A percentile compares a stretch with the other conserved stretches of the same genome.
These are phyloP conservation scores for Rhabdomys pumilio DNA, from an alignment of 2,797 vertebrate species.

Conservation along the genomic window DNA sequence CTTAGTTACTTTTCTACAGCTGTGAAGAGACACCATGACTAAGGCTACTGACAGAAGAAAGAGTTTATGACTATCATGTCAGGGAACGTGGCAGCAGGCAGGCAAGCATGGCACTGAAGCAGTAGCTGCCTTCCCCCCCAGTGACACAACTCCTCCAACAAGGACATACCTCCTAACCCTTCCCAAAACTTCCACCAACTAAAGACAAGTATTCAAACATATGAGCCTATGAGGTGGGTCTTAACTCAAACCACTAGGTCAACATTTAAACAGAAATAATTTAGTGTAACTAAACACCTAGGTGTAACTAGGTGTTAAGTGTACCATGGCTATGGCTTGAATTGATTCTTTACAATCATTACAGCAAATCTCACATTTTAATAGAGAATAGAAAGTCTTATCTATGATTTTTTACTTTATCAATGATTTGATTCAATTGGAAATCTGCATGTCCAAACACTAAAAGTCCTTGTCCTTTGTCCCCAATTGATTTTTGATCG, in stretches of 20 bases:
- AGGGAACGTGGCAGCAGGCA: not conserved
- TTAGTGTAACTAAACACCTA: not conserved
- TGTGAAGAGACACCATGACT: not conserved
- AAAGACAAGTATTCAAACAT: not conserved
- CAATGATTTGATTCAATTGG: not conserved
- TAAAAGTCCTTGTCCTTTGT: not conserved
- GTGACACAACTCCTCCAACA: not conserved
- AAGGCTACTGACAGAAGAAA: not conserved
- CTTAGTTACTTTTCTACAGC: not conserved
- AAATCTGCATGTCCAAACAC: not conserved
- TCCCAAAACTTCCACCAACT: not conserved
- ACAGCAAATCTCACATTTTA: not conserved
- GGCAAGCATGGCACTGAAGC: not conserved
- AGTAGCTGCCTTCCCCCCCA: not conserved
- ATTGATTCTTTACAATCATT: not conserved
- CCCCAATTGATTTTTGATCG: not conserved
- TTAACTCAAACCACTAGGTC: not conserved
- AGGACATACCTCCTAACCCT: not conserved
- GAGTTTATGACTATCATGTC: not conserved
- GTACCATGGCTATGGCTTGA: not conserved
- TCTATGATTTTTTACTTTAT: not conserved
- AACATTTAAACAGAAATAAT: slow-evolving; percentile 12
- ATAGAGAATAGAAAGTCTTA: not conserved
- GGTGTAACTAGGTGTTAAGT: not conserved
- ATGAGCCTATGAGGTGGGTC: not conserved